A percentile compares a stretch with the other conserved stretches of the same genome.
These are phyloP conservation scores for Aldrovandia affinis DNA, from an alignment of 2,797 vertebrate genomes.

Conservation along the genomic window DNA sequence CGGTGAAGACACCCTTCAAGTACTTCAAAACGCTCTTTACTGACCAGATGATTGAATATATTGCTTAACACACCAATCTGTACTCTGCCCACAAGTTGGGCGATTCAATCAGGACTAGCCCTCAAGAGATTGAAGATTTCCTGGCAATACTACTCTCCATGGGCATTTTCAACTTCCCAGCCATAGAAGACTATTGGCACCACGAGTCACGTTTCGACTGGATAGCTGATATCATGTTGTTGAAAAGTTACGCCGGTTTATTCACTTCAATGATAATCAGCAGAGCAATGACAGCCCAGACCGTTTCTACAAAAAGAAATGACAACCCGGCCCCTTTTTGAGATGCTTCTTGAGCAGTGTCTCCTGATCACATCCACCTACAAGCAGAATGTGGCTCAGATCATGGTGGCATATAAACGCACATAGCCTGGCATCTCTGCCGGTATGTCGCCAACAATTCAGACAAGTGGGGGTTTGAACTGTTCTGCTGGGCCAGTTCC, in stretches of 20 bases:
- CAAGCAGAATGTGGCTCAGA: constrained; percentile 42
- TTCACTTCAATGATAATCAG: constrained; percentile 48
- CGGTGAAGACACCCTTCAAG: constrained; percentile 40
- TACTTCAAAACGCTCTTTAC: constrained; percentile 49
- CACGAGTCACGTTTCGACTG: not conserved
- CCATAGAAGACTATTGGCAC: not conserved
- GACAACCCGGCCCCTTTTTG: constrained; percentile 23
- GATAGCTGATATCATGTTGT: constrained; percentile 32
- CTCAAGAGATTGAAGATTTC: constrained; percentile 42
- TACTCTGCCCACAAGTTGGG: constrained; percentile 42
- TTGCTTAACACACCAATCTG: constrained; percentile 38
- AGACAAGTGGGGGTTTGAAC: constrained; percentile 47
- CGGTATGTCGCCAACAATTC: constrained; percentile 46
- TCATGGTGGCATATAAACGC: constrained; percentile 49
- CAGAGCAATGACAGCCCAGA: constrained; percentile 33
- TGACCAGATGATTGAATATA: constrained; percentile 46
- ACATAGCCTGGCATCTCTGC: constrained; percentile 36
- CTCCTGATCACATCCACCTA: constrained; percentile 34
- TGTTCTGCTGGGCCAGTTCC: constrained; percentile 45
- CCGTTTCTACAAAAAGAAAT: constrained; percentile 46
- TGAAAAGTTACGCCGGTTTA: constrained; percentile 26
- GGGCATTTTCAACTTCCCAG: constrained; percentile 41
- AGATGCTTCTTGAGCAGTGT: constrained; percentile 35
- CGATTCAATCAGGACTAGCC: constrained; percentile 41
- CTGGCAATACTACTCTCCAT: constrained; percentile 36